Evolutionary conservation across 2,888 invertebrate genomes (phyloP).

Genomic region (Agonopterix subpropinquella): DNA sequence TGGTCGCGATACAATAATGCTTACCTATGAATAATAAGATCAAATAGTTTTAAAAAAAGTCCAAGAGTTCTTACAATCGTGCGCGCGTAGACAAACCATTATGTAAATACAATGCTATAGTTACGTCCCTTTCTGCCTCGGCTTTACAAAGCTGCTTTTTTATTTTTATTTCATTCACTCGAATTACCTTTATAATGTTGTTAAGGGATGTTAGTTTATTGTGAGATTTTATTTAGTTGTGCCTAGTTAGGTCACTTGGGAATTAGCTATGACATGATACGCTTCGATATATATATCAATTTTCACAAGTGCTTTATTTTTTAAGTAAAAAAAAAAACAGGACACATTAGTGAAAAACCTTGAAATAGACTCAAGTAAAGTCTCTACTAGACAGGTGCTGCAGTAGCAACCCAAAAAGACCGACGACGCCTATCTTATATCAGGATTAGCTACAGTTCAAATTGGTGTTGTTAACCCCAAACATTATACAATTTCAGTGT

Average conservation of each 20-base stretch:
- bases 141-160: slow-evolving; percentile 29
- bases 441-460: too few relatives aligned
- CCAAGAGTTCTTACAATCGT: slow-evolving; percentile 56
- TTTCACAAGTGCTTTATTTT: neutral
- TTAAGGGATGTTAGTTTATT: slow-evolving; percentile 22
- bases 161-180: slow-evolving; percentile 38
- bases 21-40: slow-evolving; percentile 70
- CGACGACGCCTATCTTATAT: too few relatives aligned
- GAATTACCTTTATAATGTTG: slow-evolving; percentile 44
- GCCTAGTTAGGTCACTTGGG: neutral
- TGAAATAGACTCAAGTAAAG: too few relatives aligned
- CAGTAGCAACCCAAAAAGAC: too few relatives aligned
- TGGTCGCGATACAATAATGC: slow-evolving; percentile 48
- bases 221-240: neutral
- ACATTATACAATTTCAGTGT: too few relatives aligned
- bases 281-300: neutral
- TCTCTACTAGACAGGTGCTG: too few relatives aligned
- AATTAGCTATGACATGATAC: neutral
- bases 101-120: slow-evolving; percentile 61
- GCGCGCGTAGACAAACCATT: slow-evolving; percentile 65
- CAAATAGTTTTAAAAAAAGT: slow-evolving; percentile 47
- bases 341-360: too few relatives aligned
- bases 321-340: too few relatives aligned
- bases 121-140: slow-evolving; percentile 32
- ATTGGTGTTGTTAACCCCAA: too few relatives aligned